Base-by-base conservation (phyloP, 2,797 vertebrate genomes). In the Scleropages formosus region DNA sequence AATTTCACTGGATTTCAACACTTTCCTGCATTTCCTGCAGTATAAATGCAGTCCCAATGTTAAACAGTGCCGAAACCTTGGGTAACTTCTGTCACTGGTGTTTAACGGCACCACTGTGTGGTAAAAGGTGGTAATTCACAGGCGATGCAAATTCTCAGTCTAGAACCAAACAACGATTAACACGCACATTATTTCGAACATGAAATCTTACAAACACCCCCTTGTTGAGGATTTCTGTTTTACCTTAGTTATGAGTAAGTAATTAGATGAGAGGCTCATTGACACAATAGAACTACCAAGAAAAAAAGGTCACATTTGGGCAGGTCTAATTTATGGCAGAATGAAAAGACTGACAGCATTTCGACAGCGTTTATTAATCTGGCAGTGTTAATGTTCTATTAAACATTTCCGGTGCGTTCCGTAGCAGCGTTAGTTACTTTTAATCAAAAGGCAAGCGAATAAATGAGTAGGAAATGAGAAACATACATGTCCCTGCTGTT, bases 21-120 rank as follows among this genome's bases (percentile, higher is more conserved):
- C 65, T n/a, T n/a, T n/a, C n/a, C n/a, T n/a, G n/a, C n/a, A n/a
- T n/a, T n/a, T n/a, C n/a, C n/a, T n/a, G n/a, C n/a, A n/a, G n/a
- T n/a, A n/a, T n/a, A n/a, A n/a, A n/a, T n/a, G n/a, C n/a, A n/a
- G n/a, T n/a, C n/a, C n/a, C n/a, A n/a, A n/a, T n/a, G n/a, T n/a
- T n/a, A n/a, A n/a, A n/a, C n/a, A n/a, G n/a, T n/a, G n/a, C n/a
- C n/a, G n/a, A n/a, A n/a, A n/a, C n/a, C n/a, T n/a, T n/a, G n/a
- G n/a, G n/a, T n/a, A n/a, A n/a, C n/a, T n/a, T n/a, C n/a, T n/a
- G n/a, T n/a, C n/a, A n/a, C n/a, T n/a, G n/a, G n/a, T n/a, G n/a
- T n/a, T n/a, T n/a, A n/a, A 61, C 53, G 75, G 47, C 74, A 58
- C 79, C 77, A 78, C 26, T 78, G 65, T 58, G 77, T 80, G 81